Percentiles rank a stretch among this genome's conserved stretches.
Conservation (phyloP, 2,888 invertebrate species). For the Hydroisotoma schaefferi region DNA sequence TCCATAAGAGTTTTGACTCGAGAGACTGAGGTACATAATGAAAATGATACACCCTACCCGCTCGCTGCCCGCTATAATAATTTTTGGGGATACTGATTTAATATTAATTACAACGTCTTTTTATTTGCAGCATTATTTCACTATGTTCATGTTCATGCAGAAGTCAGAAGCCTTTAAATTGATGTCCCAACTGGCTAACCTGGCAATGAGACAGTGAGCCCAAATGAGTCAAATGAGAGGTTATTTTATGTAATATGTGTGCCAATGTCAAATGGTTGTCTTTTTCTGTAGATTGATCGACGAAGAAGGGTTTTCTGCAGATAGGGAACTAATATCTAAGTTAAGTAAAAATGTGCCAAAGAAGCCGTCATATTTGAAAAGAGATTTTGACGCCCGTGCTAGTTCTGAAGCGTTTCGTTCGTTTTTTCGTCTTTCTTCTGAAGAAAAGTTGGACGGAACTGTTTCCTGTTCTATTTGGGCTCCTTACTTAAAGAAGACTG, state of each 20-base stretch:
- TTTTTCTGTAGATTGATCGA: conserved; percentile 70
- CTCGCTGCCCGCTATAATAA: too few relatives aligned
- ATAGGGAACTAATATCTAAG: conserved; percentile 77
- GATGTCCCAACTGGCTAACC: conserved; percentile 92
- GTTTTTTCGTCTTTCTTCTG: conserved; percentile 77
- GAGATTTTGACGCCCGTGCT: conserved; percentile 91
- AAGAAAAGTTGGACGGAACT: conserved; percentile 90
- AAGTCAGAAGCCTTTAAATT: conserved; percentile 84
- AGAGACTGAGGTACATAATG: conserved; percentile 66
- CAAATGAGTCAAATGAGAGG: too few relatives aligned
- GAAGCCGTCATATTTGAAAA: conserved; percentile 84
- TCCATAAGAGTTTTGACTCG: conserved; percentile 81
- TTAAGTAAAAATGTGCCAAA: conserved; percentile 82
- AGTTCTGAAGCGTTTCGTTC: conserved; percentile 87
- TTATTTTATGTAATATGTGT: neutral
- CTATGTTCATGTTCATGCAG: conserved; percentile 70
- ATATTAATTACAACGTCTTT: neutral
- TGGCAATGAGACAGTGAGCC: conserved; percentile 91
- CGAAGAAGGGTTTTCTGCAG: conserved; percentile 87
- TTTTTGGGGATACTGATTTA: neutral
- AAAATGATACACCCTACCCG: too few relatives aligned
- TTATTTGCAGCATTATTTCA: conserved; percentile 71
- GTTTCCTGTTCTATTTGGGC: conserved; percentile 84
- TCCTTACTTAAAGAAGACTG: conserved; percentile 86
- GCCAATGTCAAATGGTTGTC: conserved; percentile 12